Evolutionary conservation across 2,113 vertebrate genomes (phyloP).

Genomic region (Labeo catla): DNA sequence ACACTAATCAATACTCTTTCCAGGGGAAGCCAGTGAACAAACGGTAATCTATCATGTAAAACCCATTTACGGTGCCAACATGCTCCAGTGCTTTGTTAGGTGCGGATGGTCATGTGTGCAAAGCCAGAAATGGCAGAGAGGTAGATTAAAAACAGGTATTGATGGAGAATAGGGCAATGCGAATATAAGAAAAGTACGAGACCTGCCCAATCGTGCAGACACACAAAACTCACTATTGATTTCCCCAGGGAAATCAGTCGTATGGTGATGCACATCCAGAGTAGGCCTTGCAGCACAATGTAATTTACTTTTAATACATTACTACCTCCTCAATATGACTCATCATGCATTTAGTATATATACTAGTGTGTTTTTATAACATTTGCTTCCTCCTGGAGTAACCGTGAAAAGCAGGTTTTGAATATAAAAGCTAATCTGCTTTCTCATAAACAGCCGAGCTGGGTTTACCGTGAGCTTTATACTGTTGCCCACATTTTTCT

Average conservation of each 20-base stretch:
- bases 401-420: background rate
- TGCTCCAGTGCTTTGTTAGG: conserved; percentile 11
- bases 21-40: background rate
- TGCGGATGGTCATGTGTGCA: conserved; percentile 34
- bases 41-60: conserved; percentile 39
- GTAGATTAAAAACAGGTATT: conserved; percentile 33
- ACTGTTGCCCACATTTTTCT: background rate
- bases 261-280: conserved; percentile 66
- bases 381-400: background rate
- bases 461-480: background rate
- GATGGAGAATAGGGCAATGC: conserved; percentile 37
- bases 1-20: conserved; percentile 15
- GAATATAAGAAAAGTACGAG: background rate
- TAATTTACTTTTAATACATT: conserved; percentile 47
- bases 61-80: conserved; percentile 19
- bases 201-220: conserved; percentile 40
- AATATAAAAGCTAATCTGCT: conserved; percentile 19
- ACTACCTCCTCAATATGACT: conserved; percentile 8
- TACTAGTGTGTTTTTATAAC: background rate
- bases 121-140: background rate
- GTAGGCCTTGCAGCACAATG: conserved; percentile 56
- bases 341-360: conserved; percentile 25
- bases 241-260: conserved; percentile 67
- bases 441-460: background rate
- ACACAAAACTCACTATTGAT: conserved; percentile 64